These are phyloP conservation scores for Machimus rusticus DNA, from an alignment of 2,888 invertebrate species.

Conservation along the genomic window DNA sequence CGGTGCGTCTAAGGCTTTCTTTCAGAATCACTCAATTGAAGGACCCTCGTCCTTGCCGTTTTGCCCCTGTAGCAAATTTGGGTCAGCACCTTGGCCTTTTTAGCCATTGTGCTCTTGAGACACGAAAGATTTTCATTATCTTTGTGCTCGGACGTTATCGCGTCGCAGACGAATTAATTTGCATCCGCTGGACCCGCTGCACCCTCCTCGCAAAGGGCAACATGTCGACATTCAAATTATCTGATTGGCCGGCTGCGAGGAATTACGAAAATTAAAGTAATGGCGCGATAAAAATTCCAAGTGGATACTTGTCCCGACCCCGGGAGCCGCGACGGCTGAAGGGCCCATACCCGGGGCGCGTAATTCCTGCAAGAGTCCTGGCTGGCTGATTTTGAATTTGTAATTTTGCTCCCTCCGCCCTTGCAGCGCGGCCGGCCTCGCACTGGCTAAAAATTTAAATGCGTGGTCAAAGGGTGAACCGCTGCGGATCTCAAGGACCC, in stretches of 20 bases:
- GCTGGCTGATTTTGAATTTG: slow-evolving; percentile 12
- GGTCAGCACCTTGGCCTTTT: slow-evolving; percentile 26
- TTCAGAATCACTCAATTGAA: neutral
- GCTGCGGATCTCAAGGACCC: neutral
- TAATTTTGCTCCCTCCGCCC: neutral
- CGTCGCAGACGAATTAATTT: neutral
- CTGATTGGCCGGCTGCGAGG: slow-evolving; percentile 24
- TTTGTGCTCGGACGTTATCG: neutral
- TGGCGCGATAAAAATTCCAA: slow-evolving; percentile 39
- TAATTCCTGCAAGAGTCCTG: slow-evolving; percentile 27
- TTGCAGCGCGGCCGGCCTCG: neutral
- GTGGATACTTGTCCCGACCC: slow-evolving; percentile 35
- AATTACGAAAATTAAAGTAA: slow-evolving; percentile 16
- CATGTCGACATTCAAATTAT: slow-evolving; percentile 31
- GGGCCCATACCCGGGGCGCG: neutral
- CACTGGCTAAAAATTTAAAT: slow-evolving; percentile 32
- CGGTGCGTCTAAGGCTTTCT: neutral
- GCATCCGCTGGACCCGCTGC: neutral
- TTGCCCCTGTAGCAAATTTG: slow-evolving; percentile 23
- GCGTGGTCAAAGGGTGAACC: slow-evolving; percentile 38
- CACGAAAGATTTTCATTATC: neutral
- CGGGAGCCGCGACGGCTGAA: neutral
- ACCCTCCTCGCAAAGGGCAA: neutral
- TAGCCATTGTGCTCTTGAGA: neutral
- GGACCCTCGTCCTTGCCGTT: slow-evolving; percentile 39